These are phyloP conservation scores for Chrysotoxum bicinctum DNA, from an alignment of 2,888 invertebrate species.

Conservation along the genomic window DNA sequence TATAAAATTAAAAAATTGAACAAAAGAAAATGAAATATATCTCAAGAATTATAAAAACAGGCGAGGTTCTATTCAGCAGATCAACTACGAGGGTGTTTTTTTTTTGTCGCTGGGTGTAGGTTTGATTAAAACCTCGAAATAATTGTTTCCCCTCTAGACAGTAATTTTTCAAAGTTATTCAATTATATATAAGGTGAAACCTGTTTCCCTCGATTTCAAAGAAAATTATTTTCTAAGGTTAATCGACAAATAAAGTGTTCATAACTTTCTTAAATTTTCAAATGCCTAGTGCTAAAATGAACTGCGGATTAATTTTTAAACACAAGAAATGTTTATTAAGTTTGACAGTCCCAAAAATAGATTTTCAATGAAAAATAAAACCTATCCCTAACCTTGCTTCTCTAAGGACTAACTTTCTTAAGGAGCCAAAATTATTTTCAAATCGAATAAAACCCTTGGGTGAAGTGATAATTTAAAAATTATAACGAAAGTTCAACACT, in stretches of 20 bases:
- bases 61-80: no score
- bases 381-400: background rate
- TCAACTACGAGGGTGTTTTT: no score
- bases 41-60: no score
- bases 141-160: no score
- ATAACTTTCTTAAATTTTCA: background rate
- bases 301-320: background rate
- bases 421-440: constrained; percentile 46
- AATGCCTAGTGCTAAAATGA: background rate
- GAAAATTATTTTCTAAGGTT: background rate
- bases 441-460: constrained; percentile 58
- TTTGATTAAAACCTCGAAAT: no score
- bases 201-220: no score
- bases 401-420: constrained; percentile 46
- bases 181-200: no score
- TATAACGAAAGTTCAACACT: constrained; percentile 57
- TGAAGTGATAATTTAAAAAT: constrained; percentile 32
- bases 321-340: constrained; percentile 12
- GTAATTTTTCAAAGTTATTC: no score
- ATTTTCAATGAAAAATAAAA: constrained; percentile 38
- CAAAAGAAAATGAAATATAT: no score
- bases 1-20: no score
- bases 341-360: constrained; percentile 38
- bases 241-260: background rate
- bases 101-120: no score